phyloP scores from a whole-genome alignment of 2,797 vertebrate genomes.

The Cetoscarus ocellatus region DNA sequence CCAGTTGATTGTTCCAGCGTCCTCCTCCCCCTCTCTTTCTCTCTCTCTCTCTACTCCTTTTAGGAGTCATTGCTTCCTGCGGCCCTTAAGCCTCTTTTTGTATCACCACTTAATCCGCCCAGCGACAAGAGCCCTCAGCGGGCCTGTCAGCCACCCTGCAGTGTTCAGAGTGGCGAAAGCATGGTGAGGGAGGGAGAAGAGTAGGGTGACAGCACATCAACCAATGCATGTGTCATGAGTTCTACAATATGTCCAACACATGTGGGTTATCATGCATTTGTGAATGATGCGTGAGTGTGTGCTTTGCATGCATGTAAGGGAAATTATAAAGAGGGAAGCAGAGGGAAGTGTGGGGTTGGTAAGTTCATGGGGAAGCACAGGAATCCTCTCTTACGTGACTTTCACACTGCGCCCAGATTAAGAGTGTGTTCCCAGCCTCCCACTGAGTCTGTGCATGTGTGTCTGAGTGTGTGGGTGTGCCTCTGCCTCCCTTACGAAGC shows the following conservation, averaged over 20 bases:
- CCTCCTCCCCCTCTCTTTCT: slow-evolving; percentile 2
- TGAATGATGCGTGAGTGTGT: slow-evolving; percentile 5
- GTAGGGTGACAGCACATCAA: slow-evolving; percentile 18
- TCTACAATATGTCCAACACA: slow-evolving; percentile 34
- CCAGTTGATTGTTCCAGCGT: slow-evolving; percentile 38
- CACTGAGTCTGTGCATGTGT: slow-evolving; percentile 33
- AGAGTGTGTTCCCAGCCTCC: slow-evolving; percentile 68
- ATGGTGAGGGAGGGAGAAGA: slow-evolving; percentile 11
- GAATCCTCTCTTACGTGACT: slow-evolving; percentile 71
- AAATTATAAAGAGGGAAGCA: slow-evolving; percentile 34
- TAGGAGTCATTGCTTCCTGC: slow-evolving; percentile 77
- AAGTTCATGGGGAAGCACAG: slow-evolving; percentile 59
- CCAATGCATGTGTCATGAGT: slow-evolving; percentile 37
- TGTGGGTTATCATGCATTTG: neutral
- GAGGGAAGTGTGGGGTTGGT: slow-evolving; percentile 28
- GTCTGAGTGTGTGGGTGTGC: slow-evolving; percentile 2
- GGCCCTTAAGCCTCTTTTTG: slow-evolving; percentile 82
- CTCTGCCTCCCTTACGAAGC: slow-evolving; percentile 22
- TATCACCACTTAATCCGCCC: slow-evolving; percentile 81
- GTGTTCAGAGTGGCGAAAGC: slow-evolving; percentile 66
- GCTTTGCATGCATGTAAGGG: slow-evolving; percentile 35
- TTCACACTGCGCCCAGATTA: slow-evolving; percentile 75
- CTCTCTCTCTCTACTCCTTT: slow-evolving; percentile 50
- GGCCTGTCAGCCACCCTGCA: slow-evolving; percentile 78
- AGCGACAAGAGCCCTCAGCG: slow-evolving; percentile 78